Base-by-base conservation (phyloP, 1,140 invertebrate genomes). In the Drosophila funebris region DNA sequence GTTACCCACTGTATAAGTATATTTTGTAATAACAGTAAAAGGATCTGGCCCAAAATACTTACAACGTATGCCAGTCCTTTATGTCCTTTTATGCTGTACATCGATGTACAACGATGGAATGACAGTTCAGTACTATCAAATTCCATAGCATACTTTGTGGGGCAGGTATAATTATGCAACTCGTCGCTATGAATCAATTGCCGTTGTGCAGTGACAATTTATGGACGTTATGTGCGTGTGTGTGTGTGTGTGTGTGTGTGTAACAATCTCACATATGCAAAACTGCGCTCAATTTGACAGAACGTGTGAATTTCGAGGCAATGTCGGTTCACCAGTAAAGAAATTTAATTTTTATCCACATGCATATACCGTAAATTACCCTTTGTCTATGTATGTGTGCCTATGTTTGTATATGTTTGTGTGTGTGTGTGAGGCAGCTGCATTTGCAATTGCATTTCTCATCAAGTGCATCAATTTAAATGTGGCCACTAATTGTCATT, bases 401-500 rank as follows among this genome's bases (percentile, higher is more conserved):
- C 18, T 24, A 29, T 52, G 29, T 41, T 18, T 48, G 11, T 63
- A 20, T 54, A 6, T 60, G 11, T 46, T 29, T 43, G 14, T 41
- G 27, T 73, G 48, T 58, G 68, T 52, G 39, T 57, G 56, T 70
- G 54, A 58, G 63, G 27, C 60, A 67, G 54, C 71, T 76, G 74
- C 61, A 76, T 78, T 87, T 75, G 82, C 82, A 73, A 88, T 82
- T 83, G 69, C 84, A 89, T 89, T 89, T 79, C 88, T 89, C 79
- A 87, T 89, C 84, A 79, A 88, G 80, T 84, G 84, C 84, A 88
- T 89, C 76, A 88, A 88, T 88, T 88, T 88, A 88, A 88, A 88
- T 88, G 84, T 84, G 84, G 84, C 84, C 84, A 88, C 84, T 88
- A 88, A 88, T 88, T 88, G 84, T 88, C 84, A 88, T 88, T 88